These are phyloP conservation scores for Contarinia nasturtii DNA, from an alignment of 1,140 invertebrate species.

Conservation along the genomic window DNA sequence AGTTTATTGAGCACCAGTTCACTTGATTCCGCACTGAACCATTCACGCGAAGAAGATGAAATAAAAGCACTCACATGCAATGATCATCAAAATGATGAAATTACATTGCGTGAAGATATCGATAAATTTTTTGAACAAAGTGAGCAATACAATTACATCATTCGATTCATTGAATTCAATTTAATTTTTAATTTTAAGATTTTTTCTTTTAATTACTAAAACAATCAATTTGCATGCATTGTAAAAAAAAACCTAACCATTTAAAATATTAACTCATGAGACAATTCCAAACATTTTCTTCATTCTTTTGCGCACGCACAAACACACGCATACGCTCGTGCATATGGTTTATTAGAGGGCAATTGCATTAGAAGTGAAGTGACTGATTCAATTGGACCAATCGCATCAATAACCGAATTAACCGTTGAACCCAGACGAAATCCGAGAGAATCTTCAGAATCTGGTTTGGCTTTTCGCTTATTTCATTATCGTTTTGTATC, in stretches of 20 bases:
- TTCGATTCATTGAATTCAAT: not conserved
- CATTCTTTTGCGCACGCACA: no score
- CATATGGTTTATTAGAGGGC: not conserved
- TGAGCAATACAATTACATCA: constrained; percentile 3
- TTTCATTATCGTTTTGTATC: no score
- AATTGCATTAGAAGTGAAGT: not conserved
- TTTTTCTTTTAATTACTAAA: no score
- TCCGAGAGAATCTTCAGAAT: constrained; percentile 2
- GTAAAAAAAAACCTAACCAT: no score
- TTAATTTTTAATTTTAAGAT: no score
- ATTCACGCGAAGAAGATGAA: constrained; percentile 58
- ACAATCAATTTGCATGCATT: no score
- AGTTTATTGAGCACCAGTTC: constrained; percentile 53
- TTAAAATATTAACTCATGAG: not conserved
- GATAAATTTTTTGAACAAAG: constrained; percentile 7
- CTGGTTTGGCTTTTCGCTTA: constrained; percentile 1
- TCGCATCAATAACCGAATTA: not conserved
- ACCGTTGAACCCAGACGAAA: not conserved
- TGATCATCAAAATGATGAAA: not conserved
- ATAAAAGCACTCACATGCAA: constrained; percentile 25
- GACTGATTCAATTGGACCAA: not conserved
- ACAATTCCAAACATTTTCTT: not conserved
- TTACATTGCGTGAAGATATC: constrained; percentile 4
- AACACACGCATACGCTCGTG: no score
- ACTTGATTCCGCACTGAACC: constrained; percentile 64